Percentiles rank a stretch among this genome's conserved stretches.
These are phyloP conservation scores for Alentia gelatinosa DNA, from an alignment of 2,888 invertebrate genomes.

Conservation along the genomic window DNA sequence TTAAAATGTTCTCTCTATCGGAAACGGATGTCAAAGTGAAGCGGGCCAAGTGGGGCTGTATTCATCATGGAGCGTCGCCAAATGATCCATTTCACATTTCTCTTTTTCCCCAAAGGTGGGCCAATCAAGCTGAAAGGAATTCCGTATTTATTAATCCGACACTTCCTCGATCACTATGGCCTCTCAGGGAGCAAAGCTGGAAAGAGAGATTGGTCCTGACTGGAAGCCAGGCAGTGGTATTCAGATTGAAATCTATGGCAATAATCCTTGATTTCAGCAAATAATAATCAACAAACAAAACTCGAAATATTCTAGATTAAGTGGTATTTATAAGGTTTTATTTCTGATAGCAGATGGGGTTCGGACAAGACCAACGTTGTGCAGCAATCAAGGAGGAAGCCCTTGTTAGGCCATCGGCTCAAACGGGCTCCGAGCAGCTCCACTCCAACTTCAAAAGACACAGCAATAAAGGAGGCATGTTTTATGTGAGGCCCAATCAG, in stretches of 20 bases:
- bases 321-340: not conserved
- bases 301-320: too few relatives aligned
- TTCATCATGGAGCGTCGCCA: not conserved
- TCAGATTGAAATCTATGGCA: too few relatives aligned
- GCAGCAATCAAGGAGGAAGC: not conserved
- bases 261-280: too few relatives aligned
- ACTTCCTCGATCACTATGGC: too few relatives aligned
- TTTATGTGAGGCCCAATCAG: conserved; percentile 30
- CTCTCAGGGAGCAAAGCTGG: too few relatives aligned
- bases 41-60: not conserved
- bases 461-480: conserved; percentile 5
- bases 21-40: not conserved
- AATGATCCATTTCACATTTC: not conserved
- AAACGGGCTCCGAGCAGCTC: not conserved
- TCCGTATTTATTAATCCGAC: too few relatives aligned
- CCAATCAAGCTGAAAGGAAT: conserved; percentile 21
- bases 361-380: not conserved
- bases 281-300: too few relatives aligned
- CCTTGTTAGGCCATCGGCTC: conserved; percentile 30
- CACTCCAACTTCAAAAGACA: not conserved
- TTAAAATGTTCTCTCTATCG: not conserved
- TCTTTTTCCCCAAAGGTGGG: not conserved
- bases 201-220: too few relatives aligned
- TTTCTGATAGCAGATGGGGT: not conserved
- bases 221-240: too few relatives aligned